phyloP scores from a whole-genome alignment of 1,140 invertebrate genomes.

The Antheraea mylitta region DNA sequence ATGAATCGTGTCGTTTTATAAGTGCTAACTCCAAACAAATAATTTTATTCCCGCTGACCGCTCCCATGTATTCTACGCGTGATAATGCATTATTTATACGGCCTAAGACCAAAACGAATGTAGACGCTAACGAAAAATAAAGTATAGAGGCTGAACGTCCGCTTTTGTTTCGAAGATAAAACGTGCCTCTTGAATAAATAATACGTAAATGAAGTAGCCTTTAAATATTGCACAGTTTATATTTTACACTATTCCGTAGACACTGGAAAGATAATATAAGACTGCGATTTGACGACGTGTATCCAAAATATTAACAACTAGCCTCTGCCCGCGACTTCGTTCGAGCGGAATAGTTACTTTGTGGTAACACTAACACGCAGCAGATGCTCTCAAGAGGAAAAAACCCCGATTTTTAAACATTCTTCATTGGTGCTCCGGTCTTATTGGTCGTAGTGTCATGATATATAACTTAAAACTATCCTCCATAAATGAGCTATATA shows the following conservation, averaged over 20 bases:
- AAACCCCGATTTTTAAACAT: too few relatives aligned
- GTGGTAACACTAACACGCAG: too few relatives aligned
- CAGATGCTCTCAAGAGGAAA: too few relatives aligned
- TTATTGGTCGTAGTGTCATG: too few relatives aligned
- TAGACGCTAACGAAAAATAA: slow-evolving; percentile 61
- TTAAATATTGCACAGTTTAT: slow-evolving; percentile 72
- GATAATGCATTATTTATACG: slow-evolving; percentile 76
- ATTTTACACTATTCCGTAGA: slow-evolving; percentile 59
- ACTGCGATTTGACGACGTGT: too few relatives aligned
- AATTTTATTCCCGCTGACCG: slow-evolving; percentile 55
- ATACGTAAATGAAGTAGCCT: slow-evolving; percentile 65
- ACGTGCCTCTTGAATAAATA: slow-evolving; percentile 70
- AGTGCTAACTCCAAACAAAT: slow-evolving; percentile 39
- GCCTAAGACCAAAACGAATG: slow-evolving; percentile 66
- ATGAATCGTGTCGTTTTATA: not conserved
- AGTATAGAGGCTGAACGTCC: slow-evolving; percentile 31
- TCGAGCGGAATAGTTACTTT: too few relatives aligned
- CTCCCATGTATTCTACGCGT: slow-evolving; percentile 48
- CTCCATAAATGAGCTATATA: too few relatives aligned
- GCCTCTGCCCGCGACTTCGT: too few relatives aligned
- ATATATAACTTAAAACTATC: too few relatives aligned
- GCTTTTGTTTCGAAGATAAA: slow-evolving; percentile 63
- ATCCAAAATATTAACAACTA: too few relatives aligned
- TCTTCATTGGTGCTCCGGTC: too few relatives aligned
- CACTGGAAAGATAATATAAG: too few relatives aligned